Conservation (phyloP, 2,113 vertebrate species). For the Penelope pileata region DNA sequence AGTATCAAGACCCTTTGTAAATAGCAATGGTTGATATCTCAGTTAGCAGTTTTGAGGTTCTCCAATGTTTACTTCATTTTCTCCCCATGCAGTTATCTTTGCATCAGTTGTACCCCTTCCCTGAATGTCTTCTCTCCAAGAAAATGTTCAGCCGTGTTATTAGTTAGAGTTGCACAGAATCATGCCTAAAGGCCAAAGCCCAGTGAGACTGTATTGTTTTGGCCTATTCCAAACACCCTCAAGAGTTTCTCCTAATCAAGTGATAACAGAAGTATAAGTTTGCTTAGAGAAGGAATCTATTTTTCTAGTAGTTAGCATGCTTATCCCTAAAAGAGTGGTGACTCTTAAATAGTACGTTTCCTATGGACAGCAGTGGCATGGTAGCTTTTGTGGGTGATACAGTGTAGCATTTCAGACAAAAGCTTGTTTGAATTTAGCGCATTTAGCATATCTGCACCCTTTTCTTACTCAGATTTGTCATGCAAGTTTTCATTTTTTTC, state of each 20-base stretch:
- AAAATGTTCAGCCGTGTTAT: background rate
- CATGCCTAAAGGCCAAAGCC: background rate
- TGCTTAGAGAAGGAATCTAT: background rate
- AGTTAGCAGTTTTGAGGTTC: background rate
- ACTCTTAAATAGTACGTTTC: background rate
- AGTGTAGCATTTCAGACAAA: background rate
- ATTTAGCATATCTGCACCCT: background rate
- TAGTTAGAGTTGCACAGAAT: background rate
- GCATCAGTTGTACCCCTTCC: background rate
- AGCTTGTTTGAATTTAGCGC: background rate
- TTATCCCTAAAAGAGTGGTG: background rate
- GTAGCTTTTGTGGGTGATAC: background rate
- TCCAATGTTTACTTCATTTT: background rate
- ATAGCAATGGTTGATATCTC: background rate
- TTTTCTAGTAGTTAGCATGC: background rate
- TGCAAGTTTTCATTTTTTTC: background rate
- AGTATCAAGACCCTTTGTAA: background rate
- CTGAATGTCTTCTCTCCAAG: background rate
- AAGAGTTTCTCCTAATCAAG: background rate
- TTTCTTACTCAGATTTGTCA: background rate
- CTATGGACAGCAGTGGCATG: background rate
- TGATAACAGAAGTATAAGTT: background rate
- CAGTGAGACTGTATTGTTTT: background rate
- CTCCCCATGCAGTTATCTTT: background rate
- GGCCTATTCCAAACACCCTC: background rate